Percentiles rank a stretch among this genome's conserved stretches.
Evolutionary conservation across 2,888 invertebrate species (phyloP).

Genomic region (Euphydryas editha): DNA sequence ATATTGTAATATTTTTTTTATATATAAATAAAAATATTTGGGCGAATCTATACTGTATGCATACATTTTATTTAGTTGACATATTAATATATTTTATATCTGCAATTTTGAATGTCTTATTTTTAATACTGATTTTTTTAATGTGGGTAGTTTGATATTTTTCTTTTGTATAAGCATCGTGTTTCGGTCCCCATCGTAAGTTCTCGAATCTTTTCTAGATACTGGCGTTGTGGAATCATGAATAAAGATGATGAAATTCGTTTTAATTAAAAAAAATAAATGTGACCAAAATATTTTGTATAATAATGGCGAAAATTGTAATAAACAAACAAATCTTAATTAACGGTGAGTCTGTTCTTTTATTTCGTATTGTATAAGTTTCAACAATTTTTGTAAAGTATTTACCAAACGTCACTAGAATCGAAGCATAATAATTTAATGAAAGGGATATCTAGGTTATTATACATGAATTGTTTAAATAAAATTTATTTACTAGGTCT

Average conservation of each 20-base stretch:
- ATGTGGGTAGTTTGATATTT: constrained; percentile 1
- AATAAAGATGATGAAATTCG: not conserved
- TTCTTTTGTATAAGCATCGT: not conserved
- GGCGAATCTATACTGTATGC: constrained; percentile 1
- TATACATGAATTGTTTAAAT: constrained; percentile 26
- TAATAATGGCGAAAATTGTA: not conserved
- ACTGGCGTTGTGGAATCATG: not conserved
- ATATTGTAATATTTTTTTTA: constrained; percentile 40
- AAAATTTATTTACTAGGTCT: constrained; percentile 23
- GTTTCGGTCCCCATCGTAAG: not conserved
- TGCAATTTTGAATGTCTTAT: constrained; percentile 7
- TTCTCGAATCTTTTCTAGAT: not conserved
- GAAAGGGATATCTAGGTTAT: constrained; percentile 10
- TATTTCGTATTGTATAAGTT: not conserved
- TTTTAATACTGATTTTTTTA: constrained; percentile 5
- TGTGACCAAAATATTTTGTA: not conserved
- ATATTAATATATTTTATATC: constrained; percentile 16
- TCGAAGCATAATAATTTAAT: constrained; percentile 18
- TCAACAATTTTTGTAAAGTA: not conserved
- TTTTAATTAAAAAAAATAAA: not conserved
- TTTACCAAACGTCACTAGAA: not conserved
- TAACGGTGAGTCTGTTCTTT: not conserved
- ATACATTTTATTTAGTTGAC: not conserved
- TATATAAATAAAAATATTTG: constrained; percentile 27
- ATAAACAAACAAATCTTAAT: not conserved